Percentiles rank a stretch among this genome's conserved stretches.
Conservation (phyloP, 2,113 vertebrate genomes). For the Tringa solitaria region DNA sequence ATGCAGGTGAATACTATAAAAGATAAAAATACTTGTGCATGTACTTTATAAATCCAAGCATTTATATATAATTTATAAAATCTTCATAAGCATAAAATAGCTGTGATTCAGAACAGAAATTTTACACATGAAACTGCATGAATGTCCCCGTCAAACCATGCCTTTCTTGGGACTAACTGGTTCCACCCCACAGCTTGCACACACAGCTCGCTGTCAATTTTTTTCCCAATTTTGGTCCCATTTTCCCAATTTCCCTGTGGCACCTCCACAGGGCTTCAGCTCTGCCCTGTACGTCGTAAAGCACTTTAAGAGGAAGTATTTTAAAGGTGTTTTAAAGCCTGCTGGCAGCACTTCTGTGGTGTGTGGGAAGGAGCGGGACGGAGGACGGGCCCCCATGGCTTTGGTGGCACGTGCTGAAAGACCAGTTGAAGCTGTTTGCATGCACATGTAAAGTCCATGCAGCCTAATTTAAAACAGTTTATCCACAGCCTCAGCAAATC, state of each 20-base stretch:
- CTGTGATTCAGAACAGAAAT: not conserved
- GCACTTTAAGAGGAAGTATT: not conserved
- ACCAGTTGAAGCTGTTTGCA: not conserved
- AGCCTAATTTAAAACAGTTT: not conserved
- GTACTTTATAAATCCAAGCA: not conserved
- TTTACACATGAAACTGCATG: not conserved
- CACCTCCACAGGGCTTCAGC: not conserved
- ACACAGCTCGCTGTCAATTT: not conserved
- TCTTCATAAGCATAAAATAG: not conserved
- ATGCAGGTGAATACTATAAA: conserved; percentile 18
- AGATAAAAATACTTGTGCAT: conserved; percentile 24
- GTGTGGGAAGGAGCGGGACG: not conserved
- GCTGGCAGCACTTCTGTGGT: accelerated
- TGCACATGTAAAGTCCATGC: not conserved
- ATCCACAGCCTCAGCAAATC: not conserved
- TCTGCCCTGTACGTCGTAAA: not conserved
- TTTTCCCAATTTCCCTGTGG: not conserved
- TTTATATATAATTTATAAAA: not conserved
- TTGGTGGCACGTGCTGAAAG: not conserved
- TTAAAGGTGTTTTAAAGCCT: not conserved
- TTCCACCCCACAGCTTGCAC: not conserved
- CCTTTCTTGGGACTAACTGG: not conserved
- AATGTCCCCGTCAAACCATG: not conserved
- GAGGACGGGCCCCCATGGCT: accelerated
- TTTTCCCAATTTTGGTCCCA: not conserved